Percentiles rank a stretch among this genome's conserved stretches.
Conservation (phyloP, 2,888 invertebrate genomes). For the Timandra comae region DNA sequence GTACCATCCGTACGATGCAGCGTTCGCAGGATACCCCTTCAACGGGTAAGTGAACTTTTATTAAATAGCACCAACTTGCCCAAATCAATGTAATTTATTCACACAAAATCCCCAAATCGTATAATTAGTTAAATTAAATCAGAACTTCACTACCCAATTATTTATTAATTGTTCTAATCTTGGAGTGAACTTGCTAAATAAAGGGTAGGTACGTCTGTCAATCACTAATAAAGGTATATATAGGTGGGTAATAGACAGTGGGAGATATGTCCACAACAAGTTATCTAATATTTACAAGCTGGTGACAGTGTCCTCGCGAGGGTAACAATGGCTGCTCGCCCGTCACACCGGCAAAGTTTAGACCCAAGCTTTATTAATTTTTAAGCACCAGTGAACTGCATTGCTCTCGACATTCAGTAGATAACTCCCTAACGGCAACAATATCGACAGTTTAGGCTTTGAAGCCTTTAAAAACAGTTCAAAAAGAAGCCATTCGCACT, state of each 20-base stretch:
- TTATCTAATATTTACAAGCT: constrained; percentile 24
- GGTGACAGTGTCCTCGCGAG: constrained; percentile 1
- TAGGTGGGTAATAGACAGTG: too few species aligned
- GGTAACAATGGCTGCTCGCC: background rate
- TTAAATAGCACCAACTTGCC: too few species aligned
- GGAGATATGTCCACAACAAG: too few species aligned
- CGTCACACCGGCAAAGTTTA: background rate
- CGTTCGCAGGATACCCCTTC: constrained; percentile 95
- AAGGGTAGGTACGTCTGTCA: too few species aligned
- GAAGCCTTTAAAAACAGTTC: constrained; percentile 40
- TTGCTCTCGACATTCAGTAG: constrained; percentile 23
- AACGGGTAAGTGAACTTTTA: constrained; percentile 94
- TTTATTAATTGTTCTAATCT: too few species aligned
- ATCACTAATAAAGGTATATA: too few species aligned
- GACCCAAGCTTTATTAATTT: constrained; percentile 38
- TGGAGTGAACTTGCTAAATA: too few species aligned
- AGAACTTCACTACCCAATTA: too few species aligned
- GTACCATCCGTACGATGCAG: constrained; percentile 95
- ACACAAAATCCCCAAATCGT: too few species aligned
- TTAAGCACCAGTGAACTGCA: constrained; percentile 25
- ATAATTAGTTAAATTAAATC: too few species aligned
- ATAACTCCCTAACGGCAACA: constrained; percentile 29
- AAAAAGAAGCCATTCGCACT: constrained; percentile 22
- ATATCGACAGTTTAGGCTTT: constrained; percentile 38
- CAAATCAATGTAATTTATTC: too few species aligned